Evolutionary conservation across 2,888 invertebrate species (phyloP).

Genomic region (Philereme transversata): DNA sequence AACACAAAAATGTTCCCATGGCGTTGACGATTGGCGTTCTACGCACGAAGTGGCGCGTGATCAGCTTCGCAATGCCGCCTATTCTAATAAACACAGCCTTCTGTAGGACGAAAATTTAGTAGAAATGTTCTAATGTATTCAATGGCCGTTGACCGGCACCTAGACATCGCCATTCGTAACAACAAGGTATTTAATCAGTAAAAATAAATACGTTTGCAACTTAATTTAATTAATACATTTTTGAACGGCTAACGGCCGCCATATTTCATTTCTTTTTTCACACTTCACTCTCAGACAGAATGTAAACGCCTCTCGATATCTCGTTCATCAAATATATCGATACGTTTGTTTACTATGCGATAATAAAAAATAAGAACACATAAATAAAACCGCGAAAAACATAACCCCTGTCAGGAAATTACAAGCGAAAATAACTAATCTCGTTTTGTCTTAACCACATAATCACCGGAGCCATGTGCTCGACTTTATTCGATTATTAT

Average conservation of each 20-base stretch:
- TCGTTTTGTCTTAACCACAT: conserved; percentile 22
- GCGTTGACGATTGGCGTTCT: conserved; percentile 74
- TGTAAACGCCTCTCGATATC: no score
- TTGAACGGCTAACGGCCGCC: no score
- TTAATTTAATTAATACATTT: no score
- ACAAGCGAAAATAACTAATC: conserved; percentile 2
- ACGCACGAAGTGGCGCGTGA: conserved; percentile 77
- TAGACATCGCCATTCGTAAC: conserved; percentile 46
- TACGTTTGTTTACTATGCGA: no score
- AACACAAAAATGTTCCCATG: conserved; percentile 85
- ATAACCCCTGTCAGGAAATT: no score
- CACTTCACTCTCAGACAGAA: no score
- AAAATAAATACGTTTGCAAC: no score
- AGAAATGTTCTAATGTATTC: conserved; percentile 83
- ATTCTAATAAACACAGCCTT: conserved; percentile 83
- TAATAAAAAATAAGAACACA: no score
- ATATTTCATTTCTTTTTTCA: no score
- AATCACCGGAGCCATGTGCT: conserved; percentile 50
- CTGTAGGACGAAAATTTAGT: conserved; percentile 84
- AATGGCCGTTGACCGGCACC: conserved; percentile 76
- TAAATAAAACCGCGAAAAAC: no score
- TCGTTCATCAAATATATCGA: no score
- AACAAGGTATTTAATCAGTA: no score
- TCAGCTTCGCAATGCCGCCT: conserved; percentile 71
- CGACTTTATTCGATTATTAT: conserved; percentile 60